These are phyloP conservation scores for Pangasius krempfi DNA, from an alignment of 2,797 vertebrate species.

Conservation along the genomic window DNA sequence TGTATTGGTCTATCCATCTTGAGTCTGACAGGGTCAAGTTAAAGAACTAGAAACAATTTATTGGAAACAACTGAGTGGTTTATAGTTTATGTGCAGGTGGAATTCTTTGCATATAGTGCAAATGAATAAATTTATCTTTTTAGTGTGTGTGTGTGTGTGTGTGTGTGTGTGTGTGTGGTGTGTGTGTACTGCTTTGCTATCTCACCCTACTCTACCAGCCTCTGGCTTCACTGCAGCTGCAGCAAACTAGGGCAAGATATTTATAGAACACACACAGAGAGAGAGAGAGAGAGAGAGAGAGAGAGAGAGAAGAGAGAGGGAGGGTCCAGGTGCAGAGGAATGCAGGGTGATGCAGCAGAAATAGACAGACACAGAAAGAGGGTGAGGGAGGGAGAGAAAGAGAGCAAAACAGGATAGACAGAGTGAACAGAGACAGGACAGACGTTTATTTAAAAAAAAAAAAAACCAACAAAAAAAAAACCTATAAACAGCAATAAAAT, in stretches of 20 bases:
- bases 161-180: constrained; percentile 23
- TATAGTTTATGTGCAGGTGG: neutral
- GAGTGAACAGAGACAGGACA: neutral
- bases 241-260: constrained; percentile 84
- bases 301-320: constrained; percentile 52
- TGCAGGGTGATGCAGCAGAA: constrained; percentile 51
- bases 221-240: constrained; percentile 77
- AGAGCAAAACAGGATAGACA: neutral
- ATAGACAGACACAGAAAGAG: constrained; percentile 39
- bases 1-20: neutral
- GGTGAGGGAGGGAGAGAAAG: constrained; percentile 12
- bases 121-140: neutral
- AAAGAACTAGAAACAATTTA: constrained; percentile 16
- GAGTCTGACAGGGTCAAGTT: neutral
- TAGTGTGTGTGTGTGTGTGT: constrained; percentile 7
- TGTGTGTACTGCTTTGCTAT: constrained; percentile 35
- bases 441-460: neutral
- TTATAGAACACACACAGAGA: constrained; percentile 72
- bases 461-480: neutral
- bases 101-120: neutral
- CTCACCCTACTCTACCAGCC: constrained; percentile 61
- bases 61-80: neutral
- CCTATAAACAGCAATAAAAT: constrained; percentile 15
- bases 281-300: constrained; percentile 59
- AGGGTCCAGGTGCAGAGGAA: constrained; percentile 44